These are phyloP conservation scores for Drosophila kambysellisi DNA, from an alignment of 2,888 invertebrate species.

Conservation along the genomic window DNA sequence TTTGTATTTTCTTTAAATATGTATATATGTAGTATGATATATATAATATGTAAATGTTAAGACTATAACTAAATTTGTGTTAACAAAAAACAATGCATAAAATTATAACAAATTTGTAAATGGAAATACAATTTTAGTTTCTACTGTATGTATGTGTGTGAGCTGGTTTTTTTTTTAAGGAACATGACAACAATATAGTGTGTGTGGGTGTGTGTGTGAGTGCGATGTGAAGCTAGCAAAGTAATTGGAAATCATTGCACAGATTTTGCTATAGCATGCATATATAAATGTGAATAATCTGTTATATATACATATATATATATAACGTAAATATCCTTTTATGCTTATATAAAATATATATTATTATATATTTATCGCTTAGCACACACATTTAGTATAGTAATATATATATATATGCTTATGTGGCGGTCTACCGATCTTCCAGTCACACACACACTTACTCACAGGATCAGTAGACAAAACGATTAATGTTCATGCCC, in stretches of 20 bases:
- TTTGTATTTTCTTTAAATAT: conserved; percentile 14
- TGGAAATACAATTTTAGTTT: conserved; percentile 64
- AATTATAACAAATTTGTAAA: conserved; percentile 74
- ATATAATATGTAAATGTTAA: conserved; percentile 23
- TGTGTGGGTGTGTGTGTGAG: conserved; percentile 16
- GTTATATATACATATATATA: conserved; percentile 18
- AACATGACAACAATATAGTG: conserved; percentile 56
- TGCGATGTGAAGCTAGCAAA: conserved; percentile 21
- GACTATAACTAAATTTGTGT: conserved; percentile 65
- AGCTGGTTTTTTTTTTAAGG: conserved; percentile 47
- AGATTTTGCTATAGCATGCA: conserved; percentile 14
- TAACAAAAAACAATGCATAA: conserved; percentile 74
- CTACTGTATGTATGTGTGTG: conserved; percentile 32
- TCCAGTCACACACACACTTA: conserved; percentile 20
- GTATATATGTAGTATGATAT: conserved; percentile 16
- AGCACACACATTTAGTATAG: conserved; percentile 13
- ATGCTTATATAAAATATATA: conserved; percentile 22
- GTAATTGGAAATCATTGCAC: conserved; percentile 10
- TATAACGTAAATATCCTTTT: conserved; percentile 24
- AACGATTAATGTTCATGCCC: conserved; percentile 83
- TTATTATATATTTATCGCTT: conserved; percentile 19
- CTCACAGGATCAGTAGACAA: conserved; percentile 78
- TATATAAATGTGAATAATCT: conserved; percentile 12
- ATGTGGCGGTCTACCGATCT: conserved; percentile 12
- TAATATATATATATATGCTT: conserved; percentile 12